Evolutionary conservation across 1,140 invertebrate species (phyloP).

Genomic region (Brachystomella parvula): DNA sequence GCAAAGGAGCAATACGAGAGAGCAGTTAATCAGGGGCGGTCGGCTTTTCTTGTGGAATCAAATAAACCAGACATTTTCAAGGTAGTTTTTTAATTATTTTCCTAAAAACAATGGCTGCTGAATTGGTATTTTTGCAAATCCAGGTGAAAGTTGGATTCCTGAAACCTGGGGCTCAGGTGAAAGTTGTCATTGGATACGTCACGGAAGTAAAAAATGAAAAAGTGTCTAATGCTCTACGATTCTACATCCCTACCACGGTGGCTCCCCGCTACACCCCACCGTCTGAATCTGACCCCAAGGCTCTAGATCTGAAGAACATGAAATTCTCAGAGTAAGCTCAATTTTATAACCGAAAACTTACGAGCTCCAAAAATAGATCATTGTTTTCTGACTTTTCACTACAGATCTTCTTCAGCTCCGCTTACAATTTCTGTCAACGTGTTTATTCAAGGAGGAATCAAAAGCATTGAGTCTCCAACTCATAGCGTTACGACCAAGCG

Average conservation of each 20-base stretch:
- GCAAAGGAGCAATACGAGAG: conserved; percentile 45
- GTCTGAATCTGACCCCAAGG: conserved; percentile 27
- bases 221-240: conserved; percentile 41
- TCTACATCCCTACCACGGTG: conserved; percentile 42
- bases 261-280: conserved; percentile 38
- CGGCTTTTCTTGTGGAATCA: conserved; percentile 48
- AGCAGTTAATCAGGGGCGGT: conserved; percentile 45
- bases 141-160: conserved; percentile 45
- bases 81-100: conserved; percentile 12
- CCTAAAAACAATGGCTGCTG: background rate
- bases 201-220: conserved; percentile 46
- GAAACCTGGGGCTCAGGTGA: conserved; percentile 42
- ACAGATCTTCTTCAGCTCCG: conserved; percentile 4
- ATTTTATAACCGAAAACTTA: background rate
- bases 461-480: conserved; percentile 25
- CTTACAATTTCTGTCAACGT: conserved; percentile 2
- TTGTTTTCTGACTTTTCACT: too few relatives aligned
- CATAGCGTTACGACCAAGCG: conserved; percentile 23
- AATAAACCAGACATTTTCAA: conserved; percentile 41
- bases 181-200: conserved; percentile 48
- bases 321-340: conserved; percentile 26
- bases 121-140: background rate
- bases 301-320: conserved; percentile 33
- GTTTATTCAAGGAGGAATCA: conserved; percentile 5
- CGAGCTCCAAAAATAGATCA: too few relatives aligned